These are phyloP conservation scores for Cheilosia vernalis DNA, from an alignment of 2,888 invertebrate genomes.

Conservation along the genomic window DNA sequence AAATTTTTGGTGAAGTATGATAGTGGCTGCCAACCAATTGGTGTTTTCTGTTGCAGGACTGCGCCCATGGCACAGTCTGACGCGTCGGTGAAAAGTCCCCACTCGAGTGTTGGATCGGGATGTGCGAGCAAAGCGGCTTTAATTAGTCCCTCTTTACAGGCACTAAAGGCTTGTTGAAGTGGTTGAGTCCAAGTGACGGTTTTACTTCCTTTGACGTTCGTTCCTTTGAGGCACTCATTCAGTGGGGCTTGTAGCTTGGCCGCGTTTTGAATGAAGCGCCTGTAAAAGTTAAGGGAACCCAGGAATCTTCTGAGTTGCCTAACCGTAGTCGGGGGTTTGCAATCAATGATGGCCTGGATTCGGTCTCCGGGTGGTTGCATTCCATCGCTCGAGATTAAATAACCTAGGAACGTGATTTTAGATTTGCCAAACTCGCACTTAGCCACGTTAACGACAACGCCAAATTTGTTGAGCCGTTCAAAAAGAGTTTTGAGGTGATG, in stretches of 20 bases:
- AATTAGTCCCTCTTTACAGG: slow-evolving; percentile 9
- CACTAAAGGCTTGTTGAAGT: background rate
- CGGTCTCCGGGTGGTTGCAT: no score
- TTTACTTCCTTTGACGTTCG: background rate
- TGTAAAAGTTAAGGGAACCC: no score
- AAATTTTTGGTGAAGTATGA: slow-evolving; percentile 24
- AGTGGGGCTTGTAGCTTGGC: no score
- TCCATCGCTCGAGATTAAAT: background rate
- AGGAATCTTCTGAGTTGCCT: background rate
- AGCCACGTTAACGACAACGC: background rate
- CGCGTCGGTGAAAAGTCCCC: slow-evolving; percentile 27
- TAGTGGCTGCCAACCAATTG: slow-evolving; percentile 11
- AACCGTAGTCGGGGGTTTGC: background rate
- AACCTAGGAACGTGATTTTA: slow-evolving; percentile 13
- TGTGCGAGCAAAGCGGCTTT: slow-evolving; percentile 35
- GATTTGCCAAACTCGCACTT: slow-evolving; percentile 28
- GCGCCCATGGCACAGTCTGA: background rate
- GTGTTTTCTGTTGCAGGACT: slow-evolving; percentile 9
- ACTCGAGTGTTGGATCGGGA: slow-evolving; percentile 10
- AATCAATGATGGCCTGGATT: no score
- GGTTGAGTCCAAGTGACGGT: slow-evolving; percentile 3
- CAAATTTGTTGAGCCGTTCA: slow-evolving; percentile 22
- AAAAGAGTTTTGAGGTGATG: slow-evolving; percentile 22
- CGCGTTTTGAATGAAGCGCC: no score
- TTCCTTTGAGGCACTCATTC: no score